phyloP scores from a whole-genome alignment of 35 echinoderm and acorn worm species.

The Amphiura filiformis region DNA sequence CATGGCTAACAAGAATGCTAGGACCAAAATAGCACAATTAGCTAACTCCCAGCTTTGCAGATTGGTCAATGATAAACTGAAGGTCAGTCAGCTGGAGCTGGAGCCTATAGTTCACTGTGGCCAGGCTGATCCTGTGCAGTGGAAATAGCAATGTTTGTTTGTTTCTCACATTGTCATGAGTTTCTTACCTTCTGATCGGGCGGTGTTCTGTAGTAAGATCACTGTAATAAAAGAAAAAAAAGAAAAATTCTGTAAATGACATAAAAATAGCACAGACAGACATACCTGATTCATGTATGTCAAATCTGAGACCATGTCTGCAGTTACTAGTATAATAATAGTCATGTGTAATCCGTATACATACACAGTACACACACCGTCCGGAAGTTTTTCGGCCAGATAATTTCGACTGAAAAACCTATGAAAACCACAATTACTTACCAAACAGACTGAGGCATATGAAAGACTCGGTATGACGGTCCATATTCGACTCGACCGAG shows the following conservation, averaged over 20 bases:
- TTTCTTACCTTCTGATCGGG: slow-evolving; percentile 75
- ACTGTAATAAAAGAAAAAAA: slow-evolving; percentile 70
- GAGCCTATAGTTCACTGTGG: too few species aligned
- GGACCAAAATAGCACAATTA: too few species aligned
- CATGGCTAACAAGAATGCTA: too few species aligned
- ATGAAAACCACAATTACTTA: slow-evolving; percentile 43
- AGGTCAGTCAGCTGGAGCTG: too few species aligned
- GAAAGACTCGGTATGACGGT: slow-evolving; percentile 95
- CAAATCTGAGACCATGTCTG: background rate
- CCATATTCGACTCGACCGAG: slow-evolving; percentile 80
- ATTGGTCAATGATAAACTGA: too few species aligned
- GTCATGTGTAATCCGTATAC: background rate
- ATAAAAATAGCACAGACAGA: background rate
- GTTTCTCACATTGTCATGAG: too few species aligned
- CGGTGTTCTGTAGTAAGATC: slow-evolving; percentile 76
- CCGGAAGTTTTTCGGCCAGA: background rate
- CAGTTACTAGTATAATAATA: background rate
- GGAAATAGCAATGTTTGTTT: too few species aligned
- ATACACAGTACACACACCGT: background rate
- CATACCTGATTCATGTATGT: background rate
- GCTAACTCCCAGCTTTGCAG: too few species aligned
- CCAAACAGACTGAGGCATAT: slow-evolving; percentile 94
- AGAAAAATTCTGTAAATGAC: background rate
- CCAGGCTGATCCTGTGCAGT: too few species aligned
- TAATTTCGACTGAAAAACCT: background rate